Evolutionary conservation across 2,113 vertebrate genomes (phyloP).

Genomic region (Nycticebus coucang): DNA sequence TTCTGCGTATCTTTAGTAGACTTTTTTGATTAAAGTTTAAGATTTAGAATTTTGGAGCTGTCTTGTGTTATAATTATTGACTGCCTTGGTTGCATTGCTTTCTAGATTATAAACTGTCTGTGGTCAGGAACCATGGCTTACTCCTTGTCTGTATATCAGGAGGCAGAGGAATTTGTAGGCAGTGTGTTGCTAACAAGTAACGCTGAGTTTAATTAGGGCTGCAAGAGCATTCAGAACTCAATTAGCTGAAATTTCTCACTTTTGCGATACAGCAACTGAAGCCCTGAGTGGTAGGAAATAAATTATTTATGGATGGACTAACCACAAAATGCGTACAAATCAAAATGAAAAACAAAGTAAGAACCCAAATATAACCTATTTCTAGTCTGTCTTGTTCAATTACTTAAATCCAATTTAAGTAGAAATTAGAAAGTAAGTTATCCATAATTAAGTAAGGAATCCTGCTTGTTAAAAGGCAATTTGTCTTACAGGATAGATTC

Average conservation of each 20-base stretch:
- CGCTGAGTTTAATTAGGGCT: not conserved
- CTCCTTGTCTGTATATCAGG: not conserved
- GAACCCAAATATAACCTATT: conserved; percentile 30
- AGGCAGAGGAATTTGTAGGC: not conserved
- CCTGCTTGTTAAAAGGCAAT: not conserved
- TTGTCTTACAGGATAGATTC: not conserved
- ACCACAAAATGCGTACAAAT: conserved; percentile 47
- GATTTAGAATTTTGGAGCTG: not conserved
- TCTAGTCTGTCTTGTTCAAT: conserved; percentile 11
- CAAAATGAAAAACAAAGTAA: conserved; percentile 39
- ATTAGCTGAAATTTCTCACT: not conserved
- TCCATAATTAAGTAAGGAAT: conserved; percentile 40
- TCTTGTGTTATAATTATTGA: not conserved
- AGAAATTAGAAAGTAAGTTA: conserved; percentile 45
- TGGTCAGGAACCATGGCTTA: not conserved
- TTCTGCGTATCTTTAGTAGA: conserved; percentile 10
- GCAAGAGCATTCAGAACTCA: not conserved
- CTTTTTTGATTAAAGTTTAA: not conserved
- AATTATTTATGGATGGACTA: conserved; percentile 24
- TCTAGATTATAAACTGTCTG: not conserved
- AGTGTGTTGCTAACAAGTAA: not conserved
- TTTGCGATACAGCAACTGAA: conserved; percentile 39
- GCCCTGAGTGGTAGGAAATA: conserved; percentile 17
- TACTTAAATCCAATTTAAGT: conserved; percentile 36
- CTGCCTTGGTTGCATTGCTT: not conserved